Percentiles rank a stretch among this genome's conserved stretches.
Evolutionary conservation across 2,113 vertebrate species (phyloP).

Genomic region (Podarcis raffonei): DNA sequence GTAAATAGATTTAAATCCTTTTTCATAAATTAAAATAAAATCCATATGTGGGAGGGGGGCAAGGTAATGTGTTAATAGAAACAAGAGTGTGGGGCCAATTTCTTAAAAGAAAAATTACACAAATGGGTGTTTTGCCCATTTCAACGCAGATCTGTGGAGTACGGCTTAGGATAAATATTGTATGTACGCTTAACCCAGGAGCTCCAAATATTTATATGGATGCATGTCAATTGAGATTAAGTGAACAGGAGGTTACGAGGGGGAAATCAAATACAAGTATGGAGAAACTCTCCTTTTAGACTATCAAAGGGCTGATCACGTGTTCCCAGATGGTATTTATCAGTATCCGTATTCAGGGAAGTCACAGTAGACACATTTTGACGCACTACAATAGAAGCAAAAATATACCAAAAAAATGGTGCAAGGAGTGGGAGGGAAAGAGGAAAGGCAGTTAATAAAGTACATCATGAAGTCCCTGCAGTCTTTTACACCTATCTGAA

Average conservation of each 20-base stretch:
- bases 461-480: background rate
- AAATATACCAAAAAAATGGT: constrained; percentile 2
- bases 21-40: constrained; percentile 76
- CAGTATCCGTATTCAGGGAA: constrained; percentile 57
- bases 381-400: constrained; percentile 23
- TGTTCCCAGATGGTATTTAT: constrained; percentile 70
- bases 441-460: constrained; percentile 12
- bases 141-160: constrained; percentile 57
- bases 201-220: constrained; percentile 70
- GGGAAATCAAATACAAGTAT: constrained; percentile 74
- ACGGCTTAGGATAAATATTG: constrained; percentile 67
- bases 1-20: constrained; percentile 86
- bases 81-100: constrained; percentile 61
- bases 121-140: constrained; percentile 55
- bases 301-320: constrained; percentile 73
- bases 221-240: constrained; percentile 73
- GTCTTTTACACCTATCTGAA: background rate
- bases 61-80: constrained; percentile 75
- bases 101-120: constrained; percentile 69
- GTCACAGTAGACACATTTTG: constrained; percentile 55
- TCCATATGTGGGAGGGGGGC: constrained; percentile 55
- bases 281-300: constrained; percentile 64
- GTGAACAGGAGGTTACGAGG: constrained; percentile 63
- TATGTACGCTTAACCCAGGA: constrained; percentile 70
- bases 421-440: constrained; percentile 18